These are phyloP conservation scores for Dreissena rostriformis DNA, from an alignment of 1,140 invertebrate genomes.

Conservation along the genomic window DNA sequence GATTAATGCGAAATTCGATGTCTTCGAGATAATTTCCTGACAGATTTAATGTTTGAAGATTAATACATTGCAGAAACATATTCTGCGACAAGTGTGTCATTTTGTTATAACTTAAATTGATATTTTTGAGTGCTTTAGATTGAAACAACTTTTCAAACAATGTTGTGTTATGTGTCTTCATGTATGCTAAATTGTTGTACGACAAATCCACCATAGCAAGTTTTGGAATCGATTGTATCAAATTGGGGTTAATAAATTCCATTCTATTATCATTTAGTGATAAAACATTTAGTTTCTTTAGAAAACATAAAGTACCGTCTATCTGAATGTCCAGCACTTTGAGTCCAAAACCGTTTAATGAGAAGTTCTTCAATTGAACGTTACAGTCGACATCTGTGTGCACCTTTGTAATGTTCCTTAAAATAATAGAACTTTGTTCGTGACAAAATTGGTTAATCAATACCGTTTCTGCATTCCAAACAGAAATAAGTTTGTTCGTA, in stretches of 20 bases:
- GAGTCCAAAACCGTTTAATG: neutral
- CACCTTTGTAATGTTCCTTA: neutral
- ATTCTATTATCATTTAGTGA: constrained; percentile 1
- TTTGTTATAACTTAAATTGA: constrained; percentile 1
- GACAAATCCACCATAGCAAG: neutral
- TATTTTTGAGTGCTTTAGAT: neutral
- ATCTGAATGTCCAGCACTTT: neutral
- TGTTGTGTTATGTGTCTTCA: neutral
- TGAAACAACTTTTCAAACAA: constrained; percentile 9
- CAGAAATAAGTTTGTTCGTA: too few relatives aligned
- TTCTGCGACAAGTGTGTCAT: neutral
- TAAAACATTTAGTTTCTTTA: neutral
- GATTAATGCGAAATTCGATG: neutral
- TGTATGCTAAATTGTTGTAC: neutral
- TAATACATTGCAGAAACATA: neutral
- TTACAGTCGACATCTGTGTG: neutral
- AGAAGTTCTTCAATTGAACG: neutral
- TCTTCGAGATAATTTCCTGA: constrained; percentile 14
- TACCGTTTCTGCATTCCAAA: too few relatives aligned
- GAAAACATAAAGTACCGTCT: neutral
- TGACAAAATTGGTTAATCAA: neutral
- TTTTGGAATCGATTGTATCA: neutral
- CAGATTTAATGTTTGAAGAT: neutral
- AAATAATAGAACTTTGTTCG: neutral
- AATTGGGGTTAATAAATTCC: constrained; percentile 19